Evolutionary conservation across 2,797 vertebrate species (phyloP).

Genomic region (Prionace glauca): DNA sequence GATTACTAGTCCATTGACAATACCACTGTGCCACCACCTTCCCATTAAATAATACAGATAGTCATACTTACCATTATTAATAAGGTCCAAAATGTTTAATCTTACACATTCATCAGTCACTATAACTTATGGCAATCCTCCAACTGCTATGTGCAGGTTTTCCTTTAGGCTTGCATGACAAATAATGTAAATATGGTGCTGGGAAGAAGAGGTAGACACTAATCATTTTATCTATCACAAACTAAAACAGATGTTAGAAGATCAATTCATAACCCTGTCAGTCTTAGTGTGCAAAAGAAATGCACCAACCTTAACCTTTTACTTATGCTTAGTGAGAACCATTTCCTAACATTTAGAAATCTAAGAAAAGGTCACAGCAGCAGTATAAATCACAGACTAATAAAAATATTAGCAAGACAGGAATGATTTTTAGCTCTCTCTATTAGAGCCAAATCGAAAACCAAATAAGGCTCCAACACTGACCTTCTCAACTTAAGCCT

Average conservation of each 20-base stretch:
- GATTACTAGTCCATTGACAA: no score
- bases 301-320: background rate
- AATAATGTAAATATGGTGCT: background rate
- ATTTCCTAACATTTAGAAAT: background rate
- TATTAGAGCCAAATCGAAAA: slow-evolving; percentile 1
- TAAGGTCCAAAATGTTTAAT: background rate
- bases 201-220: background rate
- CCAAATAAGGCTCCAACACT: background rate
- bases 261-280: background rate
- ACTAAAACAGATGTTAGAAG: background rate
- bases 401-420: slow-evolving; percentile 29
- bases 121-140: background rate
- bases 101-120: background rate
- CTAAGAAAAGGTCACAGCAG: slow-evolving; percentile 16
- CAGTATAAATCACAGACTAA: background rate
- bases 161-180: background rate
- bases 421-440: slow-evolving; percentile 22
- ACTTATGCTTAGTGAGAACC: background rate
- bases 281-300: background rate
- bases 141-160: background rate
- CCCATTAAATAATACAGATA: background rate
- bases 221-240: background rate
- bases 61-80: background rate
- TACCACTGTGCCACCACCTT: no score
- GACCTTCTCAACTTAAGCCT: slow-evolving; percentile 3